phyloP scores from a whole-genome alignment of 2,113 vertebrate species.

The Prietella phreatophila region DNA sequence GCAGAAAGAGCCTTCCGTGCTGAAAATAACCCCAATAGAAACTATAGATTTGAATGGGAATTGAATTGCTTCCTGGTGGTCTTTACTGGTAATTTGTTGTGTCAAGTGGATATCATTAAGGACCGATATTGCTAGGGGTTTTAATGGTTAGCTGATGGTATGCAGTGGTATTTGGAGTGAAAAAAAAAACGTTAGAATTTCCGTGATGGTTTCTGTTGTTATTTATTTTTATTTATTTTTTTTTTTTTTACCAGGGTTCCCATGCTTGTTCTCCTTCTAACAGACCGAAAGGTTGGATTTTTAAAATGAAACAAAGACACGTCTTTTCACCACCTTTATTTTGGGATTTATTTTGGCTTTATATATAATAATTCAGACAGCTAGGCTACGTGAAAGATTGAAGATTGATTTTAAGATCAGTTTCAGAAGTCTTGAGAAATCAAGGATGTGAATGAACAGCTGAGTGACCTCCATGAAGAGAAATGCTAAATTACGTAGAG shows the following conservation, averaged over 20 bases:
- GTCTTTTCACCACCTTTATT: background rate
- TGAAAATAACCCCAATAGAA: no score
- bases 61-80: no score
- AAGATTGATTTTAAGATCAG: background rate
- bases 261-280: background rate
- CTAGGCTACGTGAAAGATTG: background rate
- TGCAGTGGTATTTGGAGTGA: no score
- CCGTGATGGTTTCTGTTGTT: no score
- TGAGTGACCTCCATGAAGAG: background rate
- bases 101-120: no score
- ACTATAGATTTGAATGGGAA: no score
- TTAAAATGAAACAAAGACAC: background rate
- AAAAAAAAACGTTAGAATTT: no score
- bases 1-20: background rate
- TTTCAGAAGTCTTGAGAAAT: background rate
- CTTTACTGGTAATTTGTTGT: no score
- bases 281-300: background rate
- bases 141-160: no score
- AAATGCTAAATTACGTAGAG: background rate
- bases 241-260: no score
- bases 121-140: no score
- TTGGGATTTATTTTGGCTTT: background rate
- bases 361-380: background rate
- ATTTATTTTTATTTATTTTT: no score
- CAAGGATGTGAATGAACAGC: background rate